These are phyloP conservation scores for Goniozus legneri DNA, from an alignment of 1,140 invertebrate genomes.

Conservation along the genomic window DNA sequence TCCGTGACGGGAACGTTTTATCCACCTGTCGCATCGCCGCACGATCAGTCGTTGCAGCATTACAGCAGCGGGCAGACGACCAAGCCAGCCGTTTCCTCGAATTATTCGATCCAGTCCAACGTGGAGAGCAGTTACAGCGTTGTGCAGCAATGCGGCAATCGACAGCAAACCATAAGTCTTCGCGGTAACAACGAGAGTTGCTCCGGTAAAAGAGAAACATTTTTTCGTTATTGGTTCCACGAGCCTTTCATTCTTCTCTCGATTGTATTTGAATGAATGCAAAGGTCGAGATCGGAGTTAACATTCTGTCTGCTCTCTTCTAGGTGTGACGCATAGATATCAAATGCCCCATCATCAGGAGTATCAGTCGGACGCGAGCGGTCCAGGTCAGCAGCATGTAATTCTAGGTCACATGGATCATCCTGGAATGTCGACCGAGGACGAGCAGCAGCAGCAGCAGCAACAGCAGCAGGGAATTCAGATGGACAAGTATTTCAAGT, in stretches of 20 bases:
- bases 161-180: slow-evolving; percentile 41
- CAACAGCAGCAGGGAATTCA: slow-evolving; percentile 49
- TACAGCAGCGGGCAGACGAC: slow-evolving; percentile 39
- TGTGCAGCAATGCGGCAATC: slow-evolving; percentile 37
- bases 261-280: too few relatives aligned
- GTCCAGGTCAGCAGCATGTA: slow-evolving; percentile 27
- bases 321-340: slow-evolving; percentile 45
- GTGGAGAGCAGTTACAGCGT: slow-evolving; percentile 44
- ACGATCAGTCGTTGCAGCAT: slow-evolving; percentile 62
- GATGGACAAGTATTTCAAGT: slow-evolving; percentile 56
- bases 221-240: too few relatives aligned
- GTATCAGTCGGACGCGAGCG: slow-evolving; percentile 35
- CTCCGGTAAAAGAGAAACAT: slow-evolving; percentile 40
- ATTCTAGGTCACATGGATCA: slow-evolving; percentile 40
- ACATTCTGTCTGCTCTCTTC: not conserved
- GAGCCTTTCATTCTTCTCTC: too few relatives aligned
- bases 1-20: slow-evolving; percentile 82
- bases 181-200: slow-evolving; percentile 38
- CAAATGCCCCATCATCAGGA: slow-evolving; percentile 49
- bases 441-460: slow-evolving; percentile 45
- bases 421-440: slow-evolving; percentile 35
- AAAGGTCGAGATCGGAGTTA: too few relatives aligned
- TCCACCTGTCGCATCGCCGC: slow-evolving; percentile 75
- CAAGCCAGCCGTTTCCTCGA: slow-evolving; percentile 29
- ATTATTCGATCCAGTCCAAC: slow-evolving; percentile 42